Evolutionary conservation across 2,113 vertebrate species (phyloP).

Genomic region (Gambusia holbrooki): DNA sequence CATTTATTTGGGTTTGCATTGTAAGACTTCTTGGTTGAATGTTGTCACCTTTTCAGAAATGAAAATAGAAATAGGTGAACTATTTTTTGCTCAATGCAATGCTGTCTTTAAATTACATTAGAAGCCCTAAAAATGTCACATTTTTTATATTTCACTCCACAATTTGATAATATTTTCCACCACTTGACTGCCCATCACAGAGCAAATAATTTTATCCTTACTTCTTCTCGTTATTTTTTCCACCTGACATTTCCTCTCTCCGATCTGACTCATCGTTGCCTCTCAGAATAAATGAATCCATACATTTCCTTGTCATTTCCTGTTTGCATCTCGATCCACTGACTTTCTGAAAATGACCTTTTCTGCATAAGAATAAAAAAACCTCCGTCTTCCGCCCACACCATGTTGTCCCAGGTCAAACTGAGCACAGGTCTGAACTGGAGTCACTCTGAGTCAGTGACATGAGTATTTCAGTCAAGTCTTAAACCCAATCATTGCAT

Average conservation of each 20-base stretch:
- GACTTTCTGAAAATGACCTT: neutral
- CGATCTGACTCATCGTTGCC: slow-evolving; percentile 26
- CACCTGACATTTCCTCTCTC: slow-evolving; percentile 31
- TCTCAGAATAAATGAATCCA: slow-evolving; percentile 4
- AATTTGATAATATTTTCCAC: neutral
- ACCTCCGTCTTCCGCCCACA: neutral
- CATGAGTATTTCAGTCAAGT: neutral
- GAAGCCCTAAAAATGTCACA: too few relatives aligned
- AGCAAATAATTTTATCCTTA: slow-evolving; percentile 18
- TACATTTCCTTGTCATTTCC: neutral
- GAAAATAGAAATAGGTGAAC: too few relatives aligned
- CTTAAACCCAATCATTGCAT: neutral
- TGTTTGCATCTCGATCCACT: neutral
- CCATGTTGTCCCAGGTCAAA: neutral
- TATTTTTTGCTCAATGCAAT: too few relatives aligned
- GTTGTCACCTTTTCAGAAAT: too few relatives aligned
- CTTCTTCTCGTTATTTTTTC: neutral
- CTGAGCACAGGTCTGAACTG: neutral
- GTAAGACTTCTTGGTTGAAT: too few relatives aligned
- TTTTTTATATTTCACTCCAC: neutral
- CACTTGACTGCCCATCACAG: neutral
- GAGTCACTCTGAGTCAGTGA: neutral
- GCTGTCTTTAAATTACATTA: too few relatives aligned
- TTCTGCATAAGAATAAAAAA: neutral
- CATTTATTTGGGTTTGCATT: too few relatives aligned